phyloP scores from a whole-genome alignment of 2,797 vertebrate species.

The Acrocephalus scirpaceus region DNA sequence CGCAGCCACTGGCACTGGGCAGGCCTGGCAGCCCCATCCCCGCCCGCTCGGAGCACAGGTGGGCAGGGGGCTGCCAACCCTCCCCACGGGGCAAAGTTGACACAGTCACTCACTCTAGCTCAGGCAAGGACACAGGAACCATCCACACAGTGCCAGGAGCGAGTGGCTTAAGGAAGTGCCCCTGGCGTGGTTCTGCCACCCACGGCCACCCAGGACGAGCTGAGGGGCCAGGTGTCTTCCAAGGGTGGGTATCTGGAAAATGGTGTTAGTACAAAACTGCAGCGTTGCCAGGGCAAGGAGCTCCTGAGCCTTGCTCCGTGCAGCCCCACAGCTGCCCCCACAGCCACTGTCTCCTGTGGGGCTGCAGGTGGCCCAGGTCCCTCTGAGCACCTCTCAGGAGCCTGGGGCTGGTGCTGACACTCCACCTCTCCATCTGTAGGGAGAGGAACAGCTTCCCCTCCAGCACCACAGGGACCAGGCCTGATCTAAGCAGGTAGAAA shows the following conservation, averaged over 20 bases:
- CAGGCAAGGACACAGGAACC: background rate
- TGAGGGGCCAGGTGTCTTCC: background rate
- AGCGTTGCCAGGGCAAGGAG: background rate
- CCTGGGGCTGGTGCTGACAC: background rate
- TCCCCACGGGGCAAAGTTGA: background rate
- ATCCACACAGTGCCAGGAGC: background rate
- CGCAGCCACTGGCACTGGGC: background rate
- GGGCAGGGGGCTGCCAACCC: background rate
- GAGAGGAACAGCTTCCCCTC: background rate
- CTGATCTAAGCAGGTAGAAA: background rate
- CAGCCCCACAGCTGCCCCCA: background rate
- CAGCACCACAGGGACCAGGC: background rate
- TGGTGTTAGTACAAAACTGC: background rate
- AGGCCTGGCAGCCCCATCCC: background rate
- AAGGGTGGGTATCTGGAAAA: background rate
- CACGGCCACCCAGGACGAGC: accelerated
- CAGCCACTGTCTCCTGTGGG: background rate
- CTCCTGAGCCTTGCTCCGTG: background rate
- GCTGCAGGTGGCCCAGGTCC: background rate
- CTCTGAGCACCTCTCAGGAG: background rate
- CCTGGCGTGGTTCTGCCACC: accelerated
- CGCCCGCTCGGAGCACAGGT: accelerated
- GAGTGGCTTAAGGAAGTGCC: background rate
- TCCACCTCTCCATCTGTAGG: background rate
- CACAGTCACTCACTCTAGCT: background rate